These are phyloP conservation scores for Pentalonia nigronervosa DNA, from an alignment of 1,140 invertebrate species.

Conservation along the genomic window DNA sequence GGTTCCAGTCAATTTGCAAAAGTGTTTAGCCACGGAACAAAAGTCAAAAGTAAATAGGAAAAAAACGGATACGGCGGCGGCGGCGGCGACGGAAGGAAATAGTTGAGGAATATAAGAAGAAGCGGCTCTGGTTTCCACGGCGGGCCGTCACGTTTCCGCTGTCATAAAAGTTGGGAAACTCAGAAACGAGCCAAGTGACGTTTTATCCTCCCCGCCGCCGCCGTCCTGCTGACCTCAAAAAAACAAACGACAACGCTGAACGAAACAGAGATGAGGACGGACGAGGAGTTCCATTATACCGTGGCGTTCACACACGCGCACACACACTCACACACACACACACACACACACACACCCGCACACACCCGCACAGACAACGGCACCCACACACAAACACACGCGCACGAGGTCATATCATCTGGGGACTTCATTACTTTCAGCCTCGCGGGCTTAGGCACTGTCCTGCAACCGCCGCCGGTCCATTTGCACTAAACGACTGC, in stretches of 20 bases:
- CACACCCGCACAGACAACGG: no score
- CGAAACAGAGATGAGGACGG: neutral
- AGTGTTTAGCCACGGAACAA: neutral
- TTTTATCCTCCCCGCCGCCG: slow-evolving; percentile 36
- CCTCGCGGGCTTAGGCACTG: neutral
- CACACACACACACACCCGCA: no score
- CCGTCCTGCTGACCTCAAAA: neutral
- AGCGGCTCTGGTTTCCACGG: slow-evolving; percentile 15
- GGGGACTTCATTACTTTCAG: slow-evolving; percentile 46
- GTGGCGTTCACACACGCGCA: no score
- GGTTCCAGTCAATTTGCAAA: neutral
- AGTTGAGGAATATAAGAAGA: neutral
- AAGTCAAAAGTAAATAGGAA: neutral
- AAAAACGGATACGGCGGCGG: neutral
- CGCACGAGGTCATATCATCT: slow-evolving; percentile 8
- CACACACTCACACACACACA: no score
- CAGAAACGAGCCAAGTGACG: slow-evolving; percentile 12
- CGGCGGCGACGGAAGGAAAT: neutral
- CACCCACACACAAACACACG: no score
- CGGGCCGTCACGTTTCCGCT: slow-evolving; percentile 42
- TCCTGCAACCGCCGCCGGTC: neutral
- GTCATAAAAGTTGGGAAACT: slow-evolving; percentile 46
- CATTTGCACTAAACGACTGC: slow-evolving; percentile 24
- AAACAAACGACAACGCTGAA: neutral
- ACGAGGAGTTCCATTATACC: neutral